These are phyloP conservation scores for Platycercus adscitus DNA, from an alignment of 2,113 vertebrate species.

Conservation along the genomic window DNA sequence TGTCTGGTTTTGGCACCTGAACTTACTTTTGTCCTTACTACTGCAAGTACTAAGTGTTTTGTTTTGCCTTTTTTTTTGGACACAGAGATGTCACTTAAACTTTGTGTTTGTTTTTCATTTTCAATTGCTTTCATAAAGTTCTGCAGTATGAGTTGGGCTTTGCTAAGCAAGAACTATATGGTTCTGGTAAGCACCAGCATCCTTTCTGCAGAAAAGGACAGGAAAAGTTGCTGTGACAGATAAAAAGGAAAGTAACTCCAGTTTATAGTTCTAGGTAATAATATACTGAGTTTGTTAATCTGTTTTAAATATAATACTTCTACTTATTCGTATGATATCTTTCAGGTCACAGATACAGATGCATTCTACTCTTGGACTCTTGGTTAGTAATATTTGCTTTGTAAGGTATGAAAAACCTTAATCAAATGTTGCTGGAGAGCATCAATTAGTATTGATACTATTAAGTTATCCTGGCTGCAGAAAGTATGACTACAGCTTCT, in stretches of 20 bases:
- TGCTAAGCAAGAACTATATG: neutral
- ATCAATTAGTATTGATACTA: neutral
- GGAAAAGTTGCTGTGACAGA: neutral
- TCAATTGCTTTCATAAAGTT: conserved; percentile 12
- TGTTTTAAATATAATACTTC: neutral
- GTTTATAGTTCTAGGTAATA: neutral
- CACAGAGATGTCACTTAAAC: neutral
- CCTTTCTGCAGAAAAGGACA: neutral
- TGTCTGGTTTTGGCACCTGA: neutral
- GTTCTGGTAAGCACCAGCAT: neutral
- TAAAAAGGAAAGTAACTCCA: neutral
- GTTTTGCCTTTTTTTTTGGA: neutral
- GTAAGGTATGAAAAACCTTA: neutral
- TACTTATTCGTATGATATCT: neutral
- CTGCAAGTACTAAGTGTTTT: neutral
- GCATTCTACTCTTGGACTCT: neutral
- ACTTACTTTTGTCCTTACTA: neutral
- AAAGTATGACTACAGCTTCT: neutral
- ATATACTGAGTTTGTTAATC: neutral
- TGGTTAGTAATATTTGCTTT: neutral
- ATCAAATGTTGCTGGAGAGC: neutral
- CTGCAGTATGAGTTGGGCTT: neutral
- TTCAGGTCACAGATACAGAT: neutral
- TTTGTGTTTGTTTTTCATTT: neutral
- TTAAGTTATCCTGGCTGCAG: neutral